These are phyloP conservation scores for Entomobrya multifasciata DNA, from an alignment of 2,888 invertebrate species.

Conservation along the genomic window DNA sequence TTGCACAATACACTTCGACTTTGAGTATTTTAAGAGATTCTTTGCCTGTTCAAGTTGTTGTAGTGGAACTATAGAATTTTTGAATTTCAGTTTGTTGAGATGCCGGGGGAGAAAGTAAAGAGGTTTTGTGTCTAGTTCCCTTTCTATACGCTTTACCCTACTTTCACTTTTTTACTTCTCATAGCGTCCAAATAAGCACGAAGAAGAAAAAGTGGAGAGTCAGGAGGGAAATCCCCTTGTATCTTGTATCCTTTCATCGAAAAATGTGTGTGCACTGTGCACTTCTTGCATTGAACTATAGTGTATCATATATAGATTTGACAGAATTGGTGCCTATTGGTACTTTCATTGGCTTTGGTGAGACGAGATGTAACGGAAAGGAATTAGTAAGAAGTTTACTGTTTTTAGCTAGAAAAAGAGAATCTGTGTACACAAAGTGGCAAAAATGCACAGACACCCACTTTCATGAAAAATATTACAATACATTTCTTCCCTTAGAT, in stretches of 20 bases:
- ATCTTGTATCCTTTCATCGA: neutral
- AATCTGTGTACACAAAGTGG: too few relatives aligned
- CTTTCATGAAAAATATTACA: too few relatives aligned
- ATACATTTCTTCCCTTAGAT: too few relatives aligned
- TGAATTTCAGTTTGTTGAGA: constrained; percentile 5
- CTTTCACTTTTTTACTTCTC: neutral
- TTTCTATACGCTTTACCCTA: neutral
- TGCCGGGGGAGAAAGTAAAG: constrained; percentile 37
- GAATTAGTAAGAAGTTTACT: too few relatives aligned
- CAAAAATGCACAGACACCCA: too few relatives aligned
- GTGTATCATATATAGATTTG: too few relatives aligned
- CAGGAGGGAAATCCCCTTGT: constrained; percentile 8
- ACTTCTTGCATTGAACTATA: too few relatives aligned
- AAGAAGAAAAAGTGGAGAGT: constrained; percentile 10
- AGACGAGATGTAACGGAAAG: too few relatives aligned
- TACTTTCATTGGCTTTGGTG: too few relatives aligned
- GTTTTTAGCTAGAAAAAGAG: too few relatives aligned
- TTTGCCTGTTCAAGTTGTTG: constrained; percentile 44
- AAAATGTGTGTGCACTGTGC: too few relatives aligned
- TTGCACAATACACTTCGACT: constrained; percentile 63
- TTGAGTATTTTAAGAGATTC: constrained; percentile 59
- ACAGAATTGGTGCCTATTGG: too few relatives aligned
- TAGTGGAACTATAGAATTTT: constrained; percentile 39
- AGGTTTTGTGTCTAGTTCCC: constrained; percentile 31
- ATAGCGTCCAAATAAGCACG: constrained; percentile 38